Evolutionary conservation across 2,888 invertebrate genomes (phyloP).

Genomic region (Pollenia angustigena): DNA sequence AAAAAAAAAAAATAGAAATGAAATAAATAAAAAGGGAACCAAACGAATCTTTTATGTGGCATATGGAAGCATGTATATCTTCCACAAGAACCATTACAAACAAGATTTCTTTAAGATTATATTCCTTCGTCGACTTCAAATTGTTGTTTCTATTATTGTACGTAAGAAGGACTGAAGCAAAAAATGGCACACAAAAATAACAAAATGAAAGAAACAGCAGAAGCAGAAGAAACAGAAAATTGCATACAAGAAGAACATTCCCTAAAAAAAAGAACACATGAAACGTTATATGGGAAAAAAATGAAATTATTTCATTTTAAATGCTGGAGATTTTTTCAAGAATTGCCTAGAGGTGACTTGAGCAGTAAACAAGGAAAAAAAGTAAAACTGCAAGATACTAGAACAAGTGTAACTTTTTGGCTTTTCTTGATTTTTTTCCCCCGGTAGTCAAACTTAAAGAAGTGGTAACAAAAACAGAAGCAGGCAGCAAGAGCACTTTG

Average conservation of each 20-base stretch:
- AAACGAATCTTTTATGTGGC: conserved; percentile 55
- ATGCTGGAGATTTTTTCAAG: conserved; percentile 65
- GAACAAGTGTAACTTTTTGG: conserved; percentile 65
- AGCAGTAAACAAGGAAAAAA: conserved; percentile 29
- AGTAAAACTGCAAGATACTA: conserved; percentile 30
- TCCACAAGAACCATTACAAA: conserved; percentile 69
- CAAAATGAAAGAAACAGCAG: conserved; percentile 18
- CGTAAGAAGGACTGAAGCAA: conserved; percentile 11
- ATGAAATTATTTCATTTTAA: conserved; percentile 66
- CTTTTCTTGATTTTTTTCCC: conserved; percentile 57
- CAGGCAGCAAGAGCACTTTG: conserved; percentile 65
- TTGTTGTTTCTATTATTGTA: conserved; percentile 57
- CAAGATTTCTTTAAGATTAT: conserved; percentile 65
- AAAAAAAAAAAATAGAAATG: conserved; percentile 21
- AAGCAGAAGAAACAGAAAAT: conserved; percentile 45
- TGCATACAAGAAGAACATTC: conserved; percentile 54
- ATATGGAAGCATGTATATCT: conserved; percentile 68
- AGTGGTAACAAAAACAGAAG: conserved; percentile 49
- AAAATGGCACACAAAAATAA: conserved; percentile 8
- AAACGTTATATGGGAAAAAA: conserved; percentile 48
- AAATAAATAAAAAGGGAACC: conserved; percentile 6
- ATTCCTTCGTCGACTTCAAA: conserved; percentile 45
- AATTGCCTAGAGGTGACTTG: conserved; percentile 54
- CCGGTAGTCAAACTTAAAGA: conserved; percentile 54
- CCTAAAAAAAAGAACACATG: conserved; percentile 3